Evolutionary conservation across 2,888 invertebrate genomes (phyloP).

Genomic region (Serrognathus titanus): DNA sequence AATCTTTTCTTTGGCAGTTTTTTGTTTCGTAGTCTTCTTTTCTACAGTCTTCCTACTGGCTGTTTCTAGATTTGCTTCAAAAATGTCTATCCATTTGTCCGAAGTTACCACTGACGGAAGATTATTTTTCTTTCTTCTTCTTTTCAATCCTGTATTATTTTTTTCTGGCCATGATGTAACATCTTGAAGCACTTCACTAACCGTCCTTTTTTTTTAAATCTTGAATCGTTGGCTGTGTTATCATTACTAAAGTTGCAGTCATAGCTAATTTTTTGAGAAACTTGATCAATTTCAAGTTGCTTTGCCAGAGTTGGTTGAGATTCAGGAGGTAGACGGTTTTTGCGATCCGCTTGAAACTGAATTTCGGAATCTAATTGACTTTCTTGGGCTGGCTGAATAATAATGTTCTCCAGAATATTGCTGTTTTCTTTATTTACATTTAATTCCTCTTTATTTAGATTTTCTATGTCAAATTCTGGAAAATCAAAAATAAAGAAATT

Average conservation of each 20-base stretch:
- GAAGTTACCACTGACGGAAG: slow-evolving; percentile 1
- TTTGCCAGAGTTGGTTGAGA: too few relatives aligned
- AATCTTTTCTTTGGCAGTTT: not conserved
- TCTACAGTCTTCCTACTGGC: not conserved
- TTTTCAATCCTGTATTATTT: not conserved
- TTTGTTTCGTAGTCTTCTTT: not conserved
- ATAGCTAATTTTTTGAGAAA: not conserved
- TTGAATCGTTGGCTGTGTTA: not conserved
- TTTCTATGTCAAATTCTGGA: not conserved
- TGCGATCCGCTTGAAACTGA: too few relatives aligned
- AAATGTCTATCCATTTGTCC: not conserved
- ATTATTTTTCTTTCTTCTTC: not conserved
- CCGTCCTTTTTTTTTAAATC: not conserved
- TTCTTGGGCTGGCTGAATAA: too few relatives aligned
- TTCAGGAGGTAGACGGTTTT: too few relatives aligned
- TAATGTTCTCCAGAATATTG: too few relatives aligned
- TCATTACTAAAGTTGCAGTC: not conserved
- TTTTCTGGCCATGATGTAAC: not conserved
- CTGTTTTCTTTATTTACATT: too few relatives aligned
- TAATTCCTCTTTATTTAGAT: not conserved
- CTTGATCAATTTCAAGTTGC: not conserved
- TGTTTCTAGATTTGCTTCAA: not conserved
- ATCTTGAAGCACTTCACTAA: not conserved
- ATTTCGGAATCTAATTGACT: too few relatives aligned
- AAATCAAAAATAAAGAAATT: not conserved